phyloP scores from a whole-genome alignment of 64 coral and sea anemone species.

The Orbicella faveolata region DNA sequence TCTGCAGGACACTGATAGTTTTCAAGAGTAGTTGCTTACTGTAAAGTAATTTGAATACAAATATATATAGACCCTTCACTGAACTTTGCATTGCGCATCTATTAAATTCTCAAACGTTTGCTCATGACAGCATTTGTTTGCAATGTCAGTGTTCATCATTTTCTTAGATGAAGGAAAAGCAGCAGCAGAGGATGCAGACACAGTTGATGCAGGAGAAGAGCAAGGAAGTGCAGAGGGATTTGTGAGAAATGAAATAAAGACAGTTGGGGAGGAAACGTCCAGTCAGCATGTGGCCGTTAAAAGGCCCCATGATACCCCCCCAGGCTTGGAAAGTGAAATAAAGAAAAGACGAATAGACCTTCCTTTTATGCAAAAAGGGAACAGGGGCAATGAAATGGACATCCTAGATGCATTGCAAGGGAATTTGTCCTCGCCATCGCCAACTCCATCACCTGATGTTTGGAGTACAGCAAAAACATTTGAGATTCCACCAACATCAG shows the following conservation, averaged over 20 bases:
- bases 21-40: too few species aligned
- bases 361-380: conserved; percentile 62
- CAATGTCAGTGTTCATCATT: neutral
- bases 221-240: conserved; percentile 16
- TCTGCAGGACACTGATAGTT: too few species aligned
- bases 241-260: conserved; percentile 73
- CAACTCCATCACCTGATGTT: conserved; percentile 82
- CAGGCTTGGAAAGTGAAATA: conserved; percentile 48
- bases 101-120: neutral
- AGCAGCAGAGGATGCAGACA: conserved; percentile 64
- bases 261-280: conserved; percentile 77
- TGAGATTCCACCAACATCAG: conserved; percentile 40
- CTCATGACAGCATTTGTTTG: neutral
- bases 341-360: conserved; percentile 81
- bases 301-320: conserved; percentile 57
- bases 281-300: conserved; percentile 68
- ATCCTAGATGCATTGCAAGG: conserved; percentile 89
- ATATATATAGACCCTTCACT: too few species aligned
- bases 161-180: conserved; percentile 78
- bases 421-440: conserved; percentile 74
- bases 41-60: too few species aligned
- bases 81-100: too few species aligned
- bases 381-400: conserved; percentile 83
- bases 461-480: conserved; percentile 38
- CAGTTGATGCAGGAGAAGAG: conserved; percentile 29